Evolutionary conservation across 2,113 vertebrate species (phyloP), one percentile per base, ranked within the genome.

Genomic region (Prietella phreatophila): DNA sequence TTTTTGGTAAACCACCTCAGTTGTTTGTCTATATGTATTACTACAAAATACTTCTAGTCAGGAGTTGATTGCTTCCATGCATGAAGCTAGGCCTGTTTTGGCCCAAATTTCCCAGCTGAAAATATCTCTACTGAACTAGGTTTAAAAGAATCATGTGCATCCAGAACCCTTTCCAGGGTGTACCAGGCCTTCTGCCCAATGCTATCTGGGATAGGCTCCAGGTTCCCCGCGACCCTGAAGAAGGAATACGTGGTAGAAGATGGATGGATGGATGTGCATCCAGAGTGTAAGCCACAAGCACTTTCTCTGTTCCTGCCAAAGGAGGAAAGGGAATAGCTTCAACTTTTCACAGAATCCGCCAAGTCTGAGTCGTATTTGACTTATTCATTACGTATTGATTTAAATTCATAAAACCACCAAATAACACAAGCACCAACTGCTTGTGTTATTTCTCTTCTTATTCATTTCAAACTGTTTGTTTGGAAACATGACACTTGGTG

Each of bases 401-500:
- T 80, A 33, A 17, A 4, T 56, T 19, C 10, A 53, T 14, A 15
- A 78, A 53, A 53, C 20, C 42, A 17, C 22, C 25, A 80, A 19
- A n/a, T n/a, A n/a, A n/a, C n/a, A n/a, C n/a, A n/a, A 50, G 50
- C 47, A 55, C 7, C 50, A 17, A 17, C n/a, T 7, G 47, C 73
- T 47, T 25, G n/a, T 56, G 4, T 80, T 30, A 19, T n/a, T 30
- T 53, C n/a, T 19, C 22, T 19, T 80, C 50, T 80, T n/a, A n/a
- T 71, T 6, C 15, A 17, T 36, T 42, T 39, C 20, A n/a, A 1
- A 53, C 27, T 6, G 27, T 33, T 80, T 80, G 78, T 80, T 33
- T 22, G 78, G n/a, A 80, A 80, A 80, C 78, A 80, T 56, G 78
- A 80, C n/a, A 58, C 53, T 33, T 56, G 17, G 78, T 58, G 53